phyloP scores from a whole-genome alignment of 2,797 vertebrate genomes.

The Cyprinella venusta region DNA sequence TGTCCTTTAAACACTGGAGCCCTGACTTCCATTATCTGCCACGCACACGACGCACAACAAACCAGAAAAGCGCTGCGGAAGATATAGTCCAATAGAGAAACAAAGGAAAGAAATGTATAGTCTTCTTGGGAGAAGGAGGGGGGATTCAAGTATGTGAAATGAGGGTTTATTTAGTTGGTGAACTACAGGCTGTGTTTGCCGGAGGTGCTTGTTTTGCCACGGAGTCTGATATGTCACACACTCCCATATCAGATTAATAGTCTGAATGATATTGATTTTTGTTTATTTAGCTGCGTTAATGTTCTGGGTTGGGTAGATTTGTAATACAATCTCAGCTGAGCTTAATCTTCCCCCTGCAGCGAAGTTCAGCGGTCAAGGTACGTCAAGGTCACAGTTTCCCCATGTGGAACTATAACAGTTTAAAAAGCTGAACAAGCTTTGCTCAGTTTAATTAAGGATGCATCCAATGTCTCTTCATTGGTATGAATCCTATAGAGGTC shows the following conservation, averaged over 20 bases:
- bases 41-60: slow-evolving; percentile 79
- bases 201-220: slow-evolving; percentile 64
- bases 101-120: slow-evolving; percentile 25
- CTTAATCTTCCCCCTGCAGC: slow-evolving; percentile 59
- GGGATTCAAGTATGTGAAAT: slow-evolving; percentile 14
- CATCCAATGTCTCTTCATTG: neutral
- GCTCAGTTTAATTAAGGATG: neutral
- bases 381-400: slow-evolving; percentile 55
- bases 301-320: slow-evolving; percentile 78
- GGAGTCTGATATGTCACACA: slow-evolving; percentile 68
- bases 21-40: slow-evolving; percentile 83
- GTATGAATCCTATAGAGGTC: neutral
- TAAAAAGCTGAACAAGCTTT: neutral
- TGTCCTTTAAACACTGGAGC: slow-evolving; percentile 83
- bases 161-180: slow-evolving; percentile 23
- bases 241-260: slow-evolving; percentile 75
- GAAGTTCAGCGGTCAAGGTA: slow-evolving; percentile 54
- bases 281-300: slow-evolving; percentile 79
- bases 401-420: neutral
- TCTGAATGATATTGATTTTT: slow-evolving; percentile 80
- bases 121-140: neutral
- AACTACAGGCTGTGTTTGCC: slow-evolving; percentile 40
- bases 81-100: slow-evolving; percentile 64
- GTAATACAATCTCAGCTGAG: slow-evolving; percentile 71
- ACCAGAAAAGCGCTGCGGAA: slow-evolving; percentile 73